Conservation (phyloP, 1,140 invertebrate species). For the Chlorops oryzae region DNA sequence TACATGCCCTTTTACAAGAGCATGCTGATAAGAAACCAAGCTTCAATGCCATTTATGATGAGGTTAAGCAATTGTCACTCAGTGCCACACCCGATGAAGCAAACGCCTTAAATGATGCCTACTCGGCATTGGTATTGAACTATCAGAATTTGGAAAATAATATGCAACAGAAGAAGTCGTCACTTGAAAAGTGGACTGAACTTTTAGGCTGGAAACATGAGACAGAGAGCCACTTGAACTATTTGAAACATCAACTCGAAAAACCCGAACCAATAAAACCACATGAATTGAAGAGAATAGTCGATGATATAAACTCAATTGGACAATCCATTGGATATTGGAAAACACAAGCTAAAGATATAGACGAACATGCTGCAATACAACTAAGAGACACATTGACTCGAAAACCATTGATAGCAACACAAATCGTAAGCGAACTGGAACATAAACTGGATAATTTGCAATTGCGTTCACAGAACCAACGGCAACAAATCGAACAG, state of each 20-base stretch:
- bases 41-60: conserved; percentile 69
- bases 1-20: conserved; percentile 73
- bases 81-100: conserved; percentile 65
- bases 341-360: conserved; percentile 60
- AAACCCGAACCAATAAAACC: conserved; percentile 61
- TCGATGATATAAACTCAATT: conserved; percentile 62
- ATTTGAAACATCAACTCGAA: conserved; percentile 73
- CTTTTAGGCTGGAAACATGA: conserved; percentile 75
- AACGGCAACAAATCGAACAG: conserved; percentile 62
- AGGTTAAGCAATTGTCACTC: conserved; percentile 69
- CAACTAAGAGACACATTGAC: conserved; percentile 62
- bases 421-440: conserved; percentile 62
- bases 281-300: conserved; percentile 59
- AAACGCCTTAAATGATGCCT: conserved; percentile 65
- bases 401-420: conserved; percentile 62
- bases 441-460: conserved; percentile 61
- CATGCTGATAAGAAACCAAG: conserved; percentile 70
- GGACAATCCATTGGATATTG: conserved; percentile 61
- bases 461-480: conserved; percentile 58
- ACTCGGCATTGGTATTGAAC: conserved; percentile 64
- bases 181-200: conserved; percentile 77
- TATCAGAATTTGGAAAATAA: conserved; percentile 73
- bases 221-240: conserved; percentile 69
- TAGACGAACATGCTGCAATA: conserved; percentile 62
- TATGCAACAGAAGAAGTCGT: conserved; percentile 65